phyloP scores from a whole-genome alignment of 2,888 invertebrate genomes.

The Yponomeuta sedellus region DNA sequence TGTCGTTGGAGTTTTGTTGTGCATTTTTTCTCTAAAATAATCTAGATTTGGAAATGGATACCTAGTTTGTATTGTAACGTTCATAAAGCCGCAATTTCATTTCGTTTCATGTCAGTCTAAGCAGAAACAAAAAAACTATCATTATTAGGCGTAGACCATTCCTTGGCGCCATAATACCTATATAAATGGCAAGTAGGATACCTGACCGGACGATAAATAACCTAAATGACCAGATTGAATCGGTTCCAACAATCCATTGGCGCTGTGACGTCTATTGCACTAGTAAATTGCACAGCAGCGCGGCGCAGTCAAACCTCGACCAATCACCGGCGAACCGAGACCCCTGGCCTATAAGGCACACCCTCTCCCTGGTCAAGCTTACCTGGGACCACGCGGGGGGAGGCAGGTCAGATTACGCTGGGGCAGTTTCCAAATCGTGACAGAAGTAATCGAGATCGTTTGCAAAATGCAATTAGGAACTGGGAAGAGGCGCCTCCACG shows the following conservation, averaged over 20 bases:
- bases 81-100: too few species aligned
- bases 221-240: slow-evolving; percentile 1
- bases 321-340: slow-evolving; percentile 26
- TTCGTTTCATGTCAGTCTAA: too few species aligned
- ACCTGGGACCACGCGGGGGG: slow-evolving; percentile 18
- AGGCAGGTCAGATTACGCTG: slow-evolving; percentile 30
- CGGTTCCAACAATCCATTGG: slow-evolving; percentile 1
- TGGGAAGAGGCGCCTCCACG: slow-evolving; percentile 33
- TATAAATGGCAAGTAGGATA: background rate
- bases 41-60: too few species aligned
- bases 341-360: slow-evolving; percentile 26
- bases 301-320: slow-evolving; percentile 2
- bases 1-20: too few species aligned
- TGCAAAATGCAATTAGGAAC: slow-evolving; percentile 41
- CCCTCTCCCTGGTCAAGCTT: slow-evolving; percentile 13
- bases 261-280: slow-evolving; percentile 3
- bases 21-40: too few species aligned
- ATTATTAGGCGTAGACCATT: background rate
- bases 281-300: slow-evolving; percentile 2
- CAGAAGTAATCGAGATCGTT: slow-evolving; percentile 43
- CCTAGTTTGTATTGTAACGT: too few species aligned
- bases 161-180: background rate
- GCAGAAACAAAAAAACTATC: too few species aligned
- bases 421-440: slow-evolving; percentile 38
- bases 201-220: background rate